These are phyloP conservation scores for honey bee (Apis mellifera) DNA, from an alignment of 1,140 invertebrate genomes.

Conservation along the genomic window Amel_HAv3.1 CM009935.2:3019501-3020000, in stretches of 20 bases:
- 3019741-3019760: background rate
- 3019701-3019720: background rate
- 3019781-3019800: background rate
- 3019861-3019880: too few relatives aligned
- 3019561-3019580: too few relatives aligned
- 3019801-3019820: background rate
- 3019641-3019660: too few relatives aligned
- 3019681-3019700: background rate
- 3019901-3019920: too few relatives aligned
- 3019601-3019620: too few relatives aligned
- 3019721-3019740: background rate
- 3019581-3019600: too few relatives aligned
- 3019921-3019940: background rate
- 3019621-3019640: too few relatives aligned
- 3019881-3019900: background rate
- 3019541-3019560: too few relatives aligned
- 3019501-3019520: too few relatives aligned
- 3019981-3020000: background rate
- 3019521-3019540: too few relatives aligned
- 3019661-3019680: too few relatives aligned
- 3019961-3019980: background rate
- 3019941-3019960: background rate
- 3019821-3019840: background rate
- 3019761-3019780: background rate
- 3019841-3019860: background rate